These are phyloP conservation scores for Sus cebifrons DNA, from an alignment of 2,797 vertebrate genomes.

Conservation along the genomic window DNA sequence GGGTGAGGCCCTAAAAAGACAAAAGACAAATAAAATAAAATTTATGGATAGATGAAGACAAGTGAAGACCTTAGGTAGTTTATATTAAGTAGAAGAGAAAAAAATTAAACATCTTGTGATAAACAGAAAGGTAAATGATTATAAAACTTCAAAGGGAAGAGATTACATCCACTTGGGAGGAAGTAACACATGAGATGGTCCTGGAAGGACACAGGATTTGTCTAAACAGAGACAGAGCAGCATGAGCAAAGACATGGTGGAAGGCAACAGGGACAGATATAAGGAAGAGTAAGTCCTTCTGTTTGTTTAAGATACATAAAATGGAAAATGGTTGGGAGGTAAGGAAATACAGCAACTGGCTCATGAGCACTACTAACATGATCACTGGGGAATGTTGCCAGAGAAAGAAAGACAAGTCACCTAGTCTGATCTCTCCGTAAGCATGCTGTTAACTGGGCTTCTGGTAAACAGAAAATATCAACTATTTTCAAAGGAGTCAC, in stretches of 20 bases:
- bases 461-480: background rate
- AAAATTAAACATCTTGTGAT: background rate
- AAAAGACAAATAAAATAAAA: background rate
- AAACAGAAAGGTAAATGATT: background rate
- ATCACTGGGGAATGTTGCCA: background rate
- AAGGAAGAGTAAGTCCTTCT: background rate
- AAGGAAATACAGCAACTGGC: background rate
- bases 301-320: background rate
- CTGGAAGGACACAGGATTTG: background rate
- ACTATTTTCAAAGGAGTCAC: too few relatives aligned
- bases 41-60: background rate
- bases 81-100: conserved; percentile 9
- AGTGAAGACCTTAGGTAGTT: background rate
- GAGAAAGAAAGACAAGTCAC: background rate
- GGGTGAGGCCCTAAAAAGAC: too few relatives aligned
- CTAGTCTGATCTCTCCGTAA: background rate
- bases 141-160: conserved; percentile 8
- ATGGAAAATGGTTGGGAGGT: background rate
- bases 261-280: background rate
- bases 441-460: background rate
- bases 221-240: background rate
- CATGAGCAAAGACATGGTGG: background rate
- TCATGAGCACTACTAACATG: background rate
- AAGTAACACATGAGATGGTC: background rate
- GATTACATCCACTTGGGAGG: background rate